These are phyloP conservation scores for Meliscaeva auricollis DNA, from an alignment of 2,888 invertebrate species.

Conservation along the genomic window DNA sequence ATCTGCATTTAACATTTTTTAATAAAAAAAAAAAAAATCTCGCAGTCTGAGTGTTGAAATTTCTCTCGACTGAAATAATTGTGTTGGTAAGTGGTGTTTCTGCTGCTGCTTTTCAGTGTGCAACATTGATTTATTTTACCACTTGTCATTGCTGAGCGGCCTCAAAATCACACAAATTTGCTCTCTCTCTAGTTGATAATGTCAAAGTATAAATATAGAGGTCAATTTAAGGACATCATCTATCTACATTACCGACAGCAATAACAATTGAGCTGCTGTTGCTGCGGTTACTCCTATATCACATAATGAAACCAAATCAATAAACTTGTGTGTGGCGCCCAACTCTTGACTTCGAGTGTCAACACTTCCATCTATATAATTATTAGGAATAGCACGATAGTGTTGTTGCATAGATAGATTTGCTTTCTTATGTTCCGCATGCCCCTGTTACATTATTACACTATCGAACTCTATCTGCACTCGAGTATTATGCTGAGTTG, in stretches of 20 bases:
- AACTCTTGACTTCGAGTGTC: conserved; percentile 19
- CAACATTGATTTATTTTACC: conserved; percentile 13
- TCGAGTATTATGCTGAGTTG: conserved; percentile 35
- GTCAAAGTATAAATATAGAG: conserved; percentile 23
- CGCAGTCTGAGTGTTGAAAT: not conserved
- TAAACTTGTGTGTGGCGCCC: conserved; percentile 15
- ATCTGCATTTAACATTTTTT: conserved; percentile 14
- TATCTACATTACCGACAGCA: not conserved
- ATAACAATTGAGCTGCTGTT: not conserved
- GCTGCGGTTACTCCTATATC: no score
- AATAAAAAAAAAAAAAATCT: conserved; percentile 15
- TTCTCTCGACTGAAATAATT: not conserved
- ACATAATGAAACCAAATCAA: conserved; percentile 11
- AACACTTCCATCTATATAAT: not conserved
- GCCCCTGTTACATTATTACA: conserved; percentile 15
- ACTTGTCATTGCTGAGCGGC: not conserved
- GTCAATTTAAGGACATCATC: conserved; percentile 29
- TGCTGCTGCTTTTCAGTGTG: not conserved
- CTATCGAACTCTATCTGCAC: conserved; percentile 26
- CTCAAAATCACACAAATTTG: not conserved
- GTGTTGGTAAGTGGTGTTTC: not conserved
- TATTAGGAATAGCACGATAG: not conserved
- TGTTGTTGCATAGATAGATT: not conserved
- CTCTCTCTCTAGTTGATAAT: not conserved
- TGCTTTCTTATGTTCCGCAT: not conserved